phyloP scores from a whole-genome alignment of 1,140 invertebrate genomes.

The Cardiocondyla obscurior region DNA sequence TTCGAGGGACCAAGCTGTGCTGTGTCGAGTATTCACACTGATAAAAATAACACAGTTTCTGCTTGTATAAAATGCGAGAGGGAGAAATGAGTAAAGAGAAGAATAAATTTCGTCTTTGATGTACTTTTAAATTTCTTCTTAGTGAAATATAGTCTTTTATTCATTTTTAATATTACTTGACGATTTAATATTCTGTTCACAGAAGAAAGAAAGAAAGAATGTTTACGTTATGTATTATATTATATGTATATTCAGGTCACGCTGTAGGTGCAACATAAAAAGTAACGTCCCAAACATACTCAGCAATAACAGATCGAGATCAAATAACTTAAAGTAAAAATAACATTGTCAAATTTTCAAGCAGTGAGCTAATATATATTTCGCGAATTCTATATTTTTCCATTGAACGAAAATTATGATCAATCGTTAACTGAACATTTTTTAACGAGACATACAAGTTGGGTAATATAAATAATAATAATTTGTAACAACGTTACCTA shows the following conservation, averaged over 20 bases:
- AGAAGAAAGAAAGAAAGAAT: not conserved
- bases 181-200: not conserved
- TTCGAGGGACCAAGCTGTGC: conserved; percentile 69
- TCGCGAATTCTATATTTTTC: conserved; percentile 25
- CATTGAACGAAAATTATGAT: conserved; percentile 19
- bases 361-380: not conserved
- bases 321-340: not conserved
- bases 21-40: conserved; percentile 78
- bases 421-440: conserved; percentile 27
- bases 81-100: conserved; percentile 1
- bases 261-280: conserved; percentile 24
- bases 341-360: conserved; percentile 34
- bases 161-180: not conserved
- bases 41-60: conserved; percentile 84
- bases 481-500: conserved; percentile 79
- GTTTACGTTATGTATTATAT: not conserved
- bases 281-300: not conserved
- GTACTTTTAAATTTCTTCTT: conserved; percentile 7
- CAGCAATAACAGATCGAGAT: not conserved
- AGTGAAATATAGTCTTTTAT: not conserved
- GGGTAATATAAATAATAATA: conserved; percentile 80
- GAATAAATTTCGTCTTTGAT: conserved; percentile 4
- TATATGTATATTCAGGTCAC: conserved; percentile 39
- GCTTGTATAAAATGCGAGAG: conserved; percentile 60
- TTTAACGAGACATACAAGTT: conserved; percentile 75